Evolutionary conservation across 2,113 vertebrate species (phyloP).

Genomic region (Heterochromis multidens): DNA sequence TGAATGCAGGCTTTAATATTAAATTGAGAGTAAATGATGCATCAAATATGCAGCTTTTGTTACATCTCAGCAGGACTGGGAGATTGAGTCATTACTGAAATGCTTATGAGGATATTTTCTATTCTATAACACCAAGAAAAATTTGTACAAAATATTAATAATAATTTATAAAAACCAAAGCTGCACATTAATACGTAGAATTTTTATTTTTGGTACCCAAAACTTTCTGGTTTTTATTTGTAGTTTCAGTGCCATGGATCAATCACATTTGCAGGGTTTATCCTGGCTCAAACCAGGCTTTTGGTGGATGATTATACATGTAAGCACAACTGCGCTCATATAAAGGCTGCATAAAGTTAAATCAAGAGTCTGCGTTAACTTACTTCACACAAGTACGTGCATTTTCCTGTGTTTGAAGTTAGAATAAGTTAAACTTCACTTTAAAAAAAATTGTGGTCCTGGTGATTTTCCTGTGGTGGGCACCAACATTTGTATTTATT

Average conservation of each 20-base stretch:
- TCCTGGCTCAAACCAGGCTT: no score
- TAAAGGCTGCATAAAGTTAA: neutral
- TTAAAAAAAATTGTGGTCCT: no score
- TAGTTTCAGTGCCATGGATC: no score
- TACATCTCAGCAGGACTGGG: neutral
- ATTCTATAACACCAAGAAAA: neutral
- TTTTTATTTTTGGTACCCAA: neutral
- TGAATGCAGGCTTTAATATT: neutral
- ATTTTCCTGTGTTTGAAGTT: neutral
- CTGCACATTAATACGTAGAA: neutral
- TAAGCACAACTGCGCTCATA: no score
- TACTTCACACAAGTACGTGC: neutral
- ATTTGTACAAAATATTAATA: neutral
- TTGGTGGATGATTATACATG: no score
- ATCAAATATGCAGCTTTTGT: neutral
- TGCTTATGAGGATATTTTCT: neutral
- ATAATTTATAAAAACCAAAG: neutral
- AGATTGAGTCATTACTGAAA: neutral
- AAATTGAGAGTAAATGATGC: neutral
- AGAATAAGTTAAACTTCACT: neutral
- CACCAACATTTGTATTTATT: neutral
- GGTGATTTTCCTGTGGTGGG: no score
- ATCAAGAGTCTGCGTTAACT: neutral
- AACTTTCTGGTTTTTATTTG: no score
- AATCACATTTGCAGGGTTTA: no score